Conservation (phyloP, 2,888 invertebrate genomes). For the Syrista parreyssii region DNA sequence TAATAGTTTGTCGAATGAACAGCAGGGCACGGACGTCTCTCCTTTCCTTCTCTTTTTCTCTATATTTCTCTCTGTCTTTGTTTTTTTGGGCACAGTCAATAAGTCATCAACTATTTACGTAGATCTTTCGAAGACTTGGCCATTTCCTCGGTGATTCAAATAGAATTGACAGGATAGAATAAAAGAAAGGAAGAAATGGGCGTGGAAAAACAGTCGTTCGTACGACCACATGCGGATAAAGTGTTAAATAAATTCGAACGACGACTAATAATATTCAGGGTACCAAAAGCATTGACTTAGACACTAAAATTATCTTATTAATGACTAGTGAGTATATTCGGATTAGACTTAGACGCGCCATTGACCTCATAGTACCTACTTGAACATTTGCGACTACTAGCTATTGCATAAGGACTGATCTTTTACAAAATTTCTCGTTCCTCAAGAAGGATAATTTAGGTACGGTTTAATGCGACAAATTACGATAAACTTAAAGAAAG, state of each 20-base stretch:
- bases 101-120: too few species aligned
- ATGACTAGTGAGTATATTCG: constrained; percentile 38
- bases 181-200: background rate
- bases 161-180: background rate
- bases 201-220: background rate
- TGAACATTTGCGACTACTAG: constrained; percentile 17
- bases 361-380: constrained; percentile 31
- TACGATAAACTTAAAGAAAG: constrained; percentile 13
- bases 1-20: too few species aligned
- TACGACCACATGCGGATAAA: background rate
- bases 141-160: background rate
- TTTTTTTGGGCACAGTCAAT: too few species aligned
- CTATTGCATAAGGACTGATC: background rate
- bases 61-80: too few species aligned
- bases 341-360: constrained; percentile 41
- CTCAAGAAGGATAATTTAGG: background rate
- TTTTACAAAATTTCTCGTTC: constrained; percentile 1
- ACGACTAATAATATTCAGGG: constrained; percentile 36
- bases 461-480: background rate
- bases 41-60: too few species aligned
- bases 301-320: constrained; percentile 38
- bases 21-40: too few species aligned
- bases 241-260: constrained; percentile 32
- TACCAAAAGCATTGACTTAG: constrained; percentile 43
- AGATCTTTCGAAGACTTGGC: too few species aligned